A percentile compares a stretch with the other conserved stretches of the same genome.
Conservation (phyloP, 2,888 invertebrate genomes). For the Himalopsyche tibetana region DNA sequence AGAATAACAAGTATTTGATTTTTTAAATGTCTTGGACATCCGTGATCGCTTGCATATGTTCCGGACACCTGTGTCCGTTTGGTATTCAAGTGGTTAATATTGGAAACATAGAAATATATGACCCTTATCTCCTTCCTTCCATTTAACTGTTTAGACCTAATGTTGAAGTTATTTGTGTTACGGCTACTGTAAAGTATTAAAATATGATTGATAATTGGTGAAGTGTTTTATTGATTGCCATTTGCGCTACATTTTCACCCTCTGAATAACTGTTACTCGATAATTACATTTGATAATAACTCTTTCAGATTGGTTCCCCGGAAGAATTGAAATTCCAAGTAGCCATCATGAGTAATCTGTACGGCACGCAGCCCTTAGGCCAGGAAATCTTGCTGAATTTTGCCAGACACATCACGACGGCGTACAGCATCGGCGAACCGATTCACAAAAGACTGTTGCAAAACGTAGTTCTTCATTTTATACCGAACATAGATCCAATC, state of each 20-base stretch:
- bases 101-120: too few species aligned
- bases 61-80: too few species aligned
- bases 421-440: slow-evolving; percentile 83
- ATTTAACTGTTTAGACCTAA: too few species aligned
- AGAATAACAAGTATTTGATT: too few species aligned
- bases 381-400: slow-evolving; percentile 90
- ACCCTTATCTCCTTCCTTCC: too few species aligned
- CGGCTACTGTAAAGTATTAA: too few species aligned
- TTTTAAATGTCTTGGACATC: too few species aligned
- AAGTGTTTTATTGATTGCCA: background rate
- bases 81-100: too few species aligned
- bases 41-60: too few species aligned
- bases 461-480: slow-evolving; percentile 86
- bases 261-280: background rate
- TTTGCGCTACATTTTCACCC: background rate
- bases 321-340: slow-evolving; percentile 90
- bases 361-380: slow-evolving; percentile 88
- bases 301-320: slow-evolving; percentile 82
- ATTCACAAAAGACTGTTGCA: slow-evolving; percentile 80
- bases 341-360: slow-evolving; percentile 89
- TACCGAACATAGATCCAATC: slow-evolving; percentile 79
- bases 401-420: slow-evolving; percentile 87
- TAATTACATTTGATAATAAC: slow-evolving; percentile 39
- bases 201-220: too few species aligned
- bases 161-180: too few species aligned